These are phyloP conservation scores for Chrysomela aeneicollis DNA, from an alignment of 2,888 invertebrate species.

Conservation along the genomic window DNA sequence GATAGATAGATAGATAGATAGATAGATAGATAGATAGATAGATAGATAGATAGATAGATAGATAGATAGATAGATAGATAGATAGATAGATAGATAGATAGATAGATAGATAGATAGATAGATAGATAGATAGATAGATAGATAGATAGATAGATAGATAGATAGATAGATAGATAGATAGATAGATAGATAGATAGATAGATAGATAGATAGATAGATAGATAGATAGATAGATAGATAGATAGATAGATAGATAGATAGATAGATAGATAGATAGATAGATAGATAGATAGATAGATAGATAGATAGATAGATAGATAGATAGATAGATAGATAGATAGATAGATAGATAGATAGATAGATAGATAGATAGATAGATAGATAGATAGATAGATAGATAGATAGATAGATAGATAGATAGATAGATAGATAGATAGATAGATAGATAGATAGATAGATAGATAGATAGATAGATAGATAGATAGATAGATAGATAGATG, in stretches of 20 bases:
- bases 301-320: background rate
- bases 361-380: slow-evolving; percentile 9
- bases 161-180: background rate
- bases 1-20: background rate
- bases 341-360: background rate
- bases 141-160: background rate
- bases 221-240: background rate
- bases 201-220: background rate
- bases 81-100: background rate
- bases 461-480: too few relatives aligned
- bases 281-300: background rate
- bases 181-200: background rate
- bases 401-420: too few relatives aligned
- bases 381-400: too few relatives aligned
- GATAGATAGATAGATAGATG: slow-evolving; percentile 1
- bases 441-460: too few relatives aligned
- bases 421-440: too few relatives aligned
- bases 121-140: background rate
- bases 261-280: background rate
- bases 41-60: background rate
- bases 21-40: background rate
- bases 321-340: slow-evolving; percentile 1
- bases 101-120: background rate
- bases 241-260: background rate
- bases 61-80: background rate